Evolutionary conservation across 1,140 invertebrate species (phyloP), one percentile per base, ranked within the genome.

Genomic region (Pissodes strobi): DNA sequence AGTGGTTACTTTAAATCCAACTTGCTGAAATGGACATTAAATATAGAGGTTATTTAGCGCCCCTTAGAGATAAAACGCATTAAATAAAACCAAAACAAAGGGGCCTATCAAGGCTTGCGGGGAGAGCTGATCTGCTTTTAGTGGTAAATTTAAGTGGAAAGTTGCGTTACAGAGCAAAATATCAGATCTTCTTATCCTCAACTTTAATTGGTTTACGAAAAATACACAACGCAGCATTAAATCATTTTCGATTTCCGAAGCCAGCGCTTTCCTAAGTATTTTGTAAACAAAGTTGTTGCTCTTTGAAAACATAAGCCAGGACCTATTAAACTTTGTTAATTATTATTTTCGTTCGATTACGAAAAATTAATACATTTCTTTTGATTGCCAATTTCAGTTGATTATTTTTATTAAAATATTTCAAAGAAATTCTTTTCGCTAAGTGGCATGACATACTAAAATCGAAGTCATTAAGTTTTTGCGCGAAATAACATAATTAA

Each of bases 51-150:
- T 3, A 19, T 19, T 19, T 19, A 45, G 3, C 41, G 12, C 12
- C 41, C 41, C 41, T 45, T 45, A 19, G 56, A 68, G 60, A 66
- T 64, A 70, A 68, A 70, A 70, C 60, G 64, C 59, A 68, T 71
- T 67, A 67, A 68, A 65, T 63, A 67, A 69, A 68, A 59, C 64
- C 63, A 64, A 71, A 71, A 71, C 67, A 71, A 68, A 69, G 69
- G 62, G 64, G 66, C 48, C 66, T 66, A 68, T 68, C 66, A 66
- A 17, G 23, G 53, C 57, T 64, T 64, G 66, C 69, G 66, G 69
- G 68, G 51, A 61, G 66, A 66, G 45, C 61, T 18, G 58, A 59
- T 53, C 38, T 41, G 62, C 57, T 38, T 64, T 64, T 65, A 58
- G 63, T 45, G 53, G 66, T 52, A 70, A 70, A 68, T 66, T 70